Evolutionary conservation across 2,113 vertebrate genomes (phyloP), one percentile per base, ranked within the genome.

Genomic region (Taxidea taxus): DNA sequence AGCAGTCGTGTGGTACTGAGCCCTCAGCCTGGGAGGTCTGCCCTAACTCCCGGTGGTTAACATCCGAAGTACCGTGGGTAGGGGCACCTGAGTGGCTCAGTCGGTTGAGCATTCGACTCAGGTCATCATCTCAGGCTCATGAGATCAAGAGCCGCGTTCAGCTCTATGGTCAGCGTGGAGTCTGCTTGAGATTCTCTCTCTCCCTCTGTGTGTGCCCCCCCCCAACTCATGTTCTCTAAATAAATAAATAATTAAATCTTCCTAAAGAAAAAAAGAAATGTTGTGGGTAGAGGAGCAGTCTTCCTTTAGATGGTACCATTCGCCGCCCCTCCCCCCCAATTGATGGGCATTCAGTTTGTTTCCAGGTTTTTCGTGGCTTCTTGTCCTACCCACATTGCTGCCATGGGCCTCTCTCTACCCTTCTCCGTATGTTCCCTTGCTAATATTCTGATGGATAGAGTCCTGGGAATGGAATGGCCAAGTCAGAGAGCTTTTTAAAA

Each of bases 401-500:
- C 68, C 10, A n/a, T 2, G 47, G 16, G 13, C n/a, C 6, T 25
- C 74, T 82, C 60, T 29, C 7, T 27, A 4, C 5, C 31, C 21
- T 16, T 14, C 27, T 14, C 75, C 49, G 27, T 27, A 3, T 1
- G 3, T 58, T 49, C 77, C 54, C 0, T 0, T n/a, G 44, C 47
- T 91, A 93, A 82, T n/a, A 3, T 81, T 77, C 62, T 60, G 87
- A 2, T 39, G 49, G 68, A 7, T 54, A 14, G 29, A 68, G 49
- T 42, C 60, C 44, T 72, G 12, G 31, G 58, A 80, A 56, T 93
- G 39, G 47, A 70, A 14, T 27, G 54, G 75, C 87, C 27, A 54
- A 93, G 58, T 81, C 94, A 70, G 18, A 54, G 25, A 34, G 39
- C 90, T 82, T 78, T 91, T 81, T 7, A 75, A 39, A 68, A 27